phyloP scores from a whole-genome alignment of 2,113 vertebrate genomes.

The Amphilophus citrinellus region DNA sequence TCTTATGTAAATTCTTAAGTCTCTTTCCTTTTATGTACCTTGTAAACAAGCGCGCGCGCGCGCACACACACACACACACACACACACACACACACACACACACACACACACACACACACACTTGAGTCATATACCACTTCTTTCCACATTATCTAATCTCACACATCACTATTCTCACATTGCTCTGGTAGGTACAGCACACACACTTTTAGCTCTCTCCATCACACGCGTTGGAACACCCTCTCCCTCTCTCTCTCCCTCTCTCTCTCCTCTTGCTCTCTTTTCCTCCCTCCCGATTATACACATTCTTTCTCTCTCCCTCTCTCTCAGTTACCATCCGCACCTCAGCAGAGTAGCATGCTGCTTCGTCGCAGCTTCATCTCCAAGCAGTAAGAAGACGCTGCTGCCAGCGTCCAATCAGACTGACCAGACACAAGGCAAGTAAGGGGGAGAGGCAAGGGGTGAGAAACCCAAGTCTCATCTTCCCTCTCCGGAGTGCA shows the following conservation, averaged over 20 bases:
- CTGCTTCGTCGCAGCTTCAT: conserved; percentile 49
- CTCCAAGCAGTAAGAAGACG: conserved; percentile 33
- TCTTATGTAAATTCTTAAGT: conserved; percentile 27
- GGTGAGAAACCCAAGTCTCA: neutral
- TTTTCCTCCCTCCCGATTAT: conserved; percentile 48
- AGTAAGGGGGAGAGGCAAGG: conserved; percentile 11
- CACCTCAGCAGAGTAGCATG: conserved; percentile 67
- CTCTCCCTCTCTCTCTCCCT: conserved; percentile 53
- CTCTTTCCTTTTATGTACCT: conserved; percentile 17
- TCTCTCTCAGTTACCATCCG: conserved; percentile 66
- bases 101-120: conserved; percentile 11
- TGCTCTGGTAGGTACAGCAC: conserved; percentile 26
- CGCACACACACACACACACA: neutral
- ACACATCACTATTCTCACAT: conserved; percentile 59
- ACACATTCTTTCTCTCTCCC: conserved; percentile 5
- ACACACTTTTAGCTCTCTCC: conserved; percentile 45
- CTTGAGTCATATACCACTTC: conserved; percentile 36
- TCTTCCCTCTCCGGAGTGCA: neutral
- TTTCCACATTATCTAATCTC: conserved; percentile 48
- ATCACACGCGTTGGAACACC: conserved; percentile 55
- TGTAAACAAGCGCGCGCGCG: conserved; percentile 1
- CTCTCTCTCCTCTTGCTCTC: conserved; percentile 32
- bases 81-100: neutral
- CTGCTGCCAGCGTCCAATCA: conserved; percentile 35
- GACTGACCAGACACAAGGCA: conserved; percentile 37